Evolutionary conservation across 1,140 invertebrate species (phyloP).

Genomic region (Philotrypesis tridentata): DNA sequence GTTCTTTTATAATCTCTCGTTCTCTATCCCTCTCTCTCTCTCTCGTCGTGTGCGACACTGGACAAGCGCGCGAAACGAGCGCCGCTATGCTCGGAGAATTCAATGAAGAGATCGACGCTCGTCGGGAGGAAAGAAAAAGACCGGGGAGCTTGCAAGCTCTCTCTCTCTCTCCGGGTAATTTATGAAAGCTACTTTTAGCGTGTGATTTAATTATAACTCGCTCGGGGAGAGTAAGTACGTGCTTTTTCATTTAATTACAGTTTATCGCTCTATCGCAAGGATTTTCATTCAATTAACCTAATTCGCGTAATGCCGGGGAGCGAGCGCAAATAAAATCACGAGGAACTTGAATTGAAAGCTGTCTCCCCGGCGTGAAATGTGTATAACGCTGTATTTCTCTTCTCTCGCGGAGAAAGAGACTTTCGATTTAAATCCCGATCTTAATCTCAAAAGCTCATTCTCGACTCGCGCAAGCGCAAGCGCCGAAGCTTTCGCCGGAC

Average conservation of each 20-base stretch:
- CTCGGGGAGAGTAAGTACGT: not conserved
- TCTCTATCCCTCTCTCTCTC: too few relatives aligned
- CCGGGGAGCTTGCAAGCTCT: not conserved
- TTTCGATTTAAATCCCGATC: constrained; percentile 21
- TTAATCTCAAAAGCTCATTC: constrained; percentile 24
- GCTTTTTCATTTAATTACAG: not conserved
- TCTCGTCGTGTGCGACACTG: too few relatives aligned
- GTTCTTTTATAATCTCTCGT: too few relatives aligned
- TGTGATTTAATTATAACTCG: not conserved
- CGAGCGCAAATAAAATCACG: not conserved
- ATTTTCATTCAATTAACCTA: constrained; percentile 18
- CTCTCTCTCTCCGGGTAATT: not conserved
- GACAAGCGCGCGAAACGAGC: too few relatives aligned
- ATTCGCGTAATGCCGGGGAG: not conserved
- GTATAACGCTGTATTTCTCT: not conserved
- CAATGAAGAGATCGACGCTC: too few relatives aligned
- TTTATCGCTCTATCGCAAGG: not conserved
- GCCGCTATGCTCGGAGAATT: too few relatives aligned
- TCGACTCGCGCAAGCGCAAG: too few relatives aligned
- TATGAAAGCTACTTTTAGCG: not conserved
- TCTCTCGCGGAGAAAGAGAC: too few relatives aligned
- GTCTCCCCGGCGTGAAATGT: not conserved
- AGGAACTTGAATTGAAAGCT: not conserved
- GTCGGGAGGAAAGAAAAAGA: not conserved
- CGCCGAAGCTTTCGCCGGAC: not conserved